Evolutionary conservation across 1,140 invertebrate species (phyloP).

Genomic region (Drosophila kepulauana): DNA sequence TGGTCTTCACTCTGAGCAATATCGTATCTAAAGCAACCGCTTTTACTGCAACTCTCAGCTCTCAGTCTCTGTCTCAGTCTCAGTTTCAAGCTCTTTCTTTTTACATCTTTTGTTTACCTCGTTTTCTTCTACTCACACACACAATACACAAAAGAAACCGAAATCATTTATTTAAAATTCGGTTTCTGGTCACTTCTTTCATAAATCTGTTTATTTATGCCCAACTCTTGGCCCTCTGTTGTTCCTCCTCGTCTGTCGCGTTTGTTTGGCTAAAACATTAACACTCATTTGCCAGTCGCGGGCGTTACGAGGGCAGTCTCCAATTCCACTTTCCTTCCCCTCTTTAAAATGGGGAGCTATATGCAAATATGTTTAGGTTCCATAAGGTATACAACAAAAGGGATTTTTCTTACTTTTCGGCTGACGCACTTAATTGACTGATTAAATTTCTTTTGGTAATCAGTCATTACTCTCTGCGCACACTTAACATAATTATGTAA

Average conservation of each 20-base stretch:
- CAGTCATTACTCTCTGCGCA: constrained; percentile 33
- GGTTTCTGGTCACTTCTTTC: constrained; percentile 71
- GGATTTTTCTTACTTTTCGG: constrained; percentile 15
- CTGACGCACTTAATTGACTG: constrained; percentile 30
- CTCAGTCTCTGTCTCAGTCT: constrained; percentile 12
- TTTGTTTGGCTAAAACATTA: constrained; percentile 65
- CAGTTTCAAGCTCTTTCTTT: constrained; percentile 35
- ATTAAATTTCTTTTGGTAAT: constrained; percentile 28
- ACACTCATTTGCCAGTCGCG: constrained; percentile 46
- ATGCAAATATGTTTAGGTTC: constrained; percentile 64
- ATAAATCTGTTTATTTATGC: constrained; percentile 62
- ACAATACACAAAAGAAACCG: constrained; percentile 67
- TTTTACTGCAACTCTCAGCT: constrained; percentile 59
- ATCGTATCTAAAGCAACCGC: constrained; percentile 21
- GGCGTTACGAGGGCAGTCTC: constrained; percentile 15
- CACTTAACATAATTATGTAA: constrained; percentile 61
- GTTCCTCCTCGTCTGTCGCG: neutral
- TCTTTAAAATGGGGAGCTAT: constrained; percentile 17
- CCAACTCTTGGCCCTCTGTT: constrained; percentile 29
- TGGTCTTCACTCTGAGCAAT: constrained; percentile 17
- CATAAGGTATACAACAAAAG: constrained; percentile 40
- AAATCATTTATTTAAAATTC: constrained; percentile 80
- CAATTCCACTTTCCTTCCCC: neutral
- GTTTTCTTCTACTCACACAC: constrained; percentile 22
- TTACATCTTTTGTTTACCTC: constrained; percentile 62